These are phyloP conservation scores for Odontocolon sp. DNA, from an alignment of 2,888 invertebrate species.

Conservation along the genomic window DNA sequence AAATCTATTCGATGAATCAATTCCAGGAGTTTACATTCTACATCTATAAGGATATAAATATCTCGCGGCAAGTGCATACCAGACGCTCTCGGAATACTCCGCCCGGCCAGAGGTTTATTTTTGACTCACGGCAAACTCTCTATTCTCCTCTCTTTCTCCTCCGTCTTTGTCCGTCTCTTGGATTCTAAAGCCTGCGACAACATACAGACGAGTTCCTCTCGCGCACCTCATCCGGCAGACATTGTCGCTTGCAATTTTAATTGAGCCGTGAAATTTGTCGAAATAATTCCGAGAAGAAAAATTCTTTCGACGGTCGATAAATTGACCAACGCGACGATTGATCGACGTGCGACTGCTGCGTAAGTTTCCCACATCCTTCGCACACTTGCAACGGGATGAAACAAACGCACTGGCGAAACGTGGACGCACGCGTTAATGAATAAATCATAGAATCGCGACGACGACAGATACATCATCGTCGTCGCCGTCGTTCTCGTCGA, in stretches of 20 bases:
- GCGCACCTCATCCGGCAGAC: too few species aligned
- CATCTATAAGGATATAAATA: conserved; percentile 72
- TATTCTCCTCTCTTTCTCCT: background rate
- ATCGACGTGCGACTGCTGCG: background rate
- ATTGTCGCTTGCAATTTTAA: too few species aligned
- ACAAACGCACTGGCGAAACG: background rate
- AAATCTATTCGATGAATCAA: background rate
- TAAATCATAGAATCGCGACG: conserved; percentile 45
- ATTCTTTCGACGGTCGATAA: background rate
- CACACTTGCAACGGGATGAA: too few species aligned
- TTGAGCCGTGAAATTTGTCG: too few species aligned
- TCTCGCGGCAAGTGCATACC: conserved; percentile 74
- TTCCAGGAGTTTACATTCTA: conserved; percentile 25
- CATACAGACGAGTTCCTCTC: too few species aligned
- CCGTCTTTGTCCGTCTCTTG: background rate
- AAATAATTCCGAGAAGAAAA: background rate
- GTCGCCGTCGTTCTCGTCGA: background rate
- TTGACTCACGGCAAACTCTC: conserved; percentile 67
- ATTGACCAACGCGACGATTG: background rate
- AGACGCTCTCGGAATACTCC: conserved; percentile 72
- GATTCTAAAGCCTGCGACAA: too few species aligned
- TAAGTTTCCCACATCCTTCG: background rate
- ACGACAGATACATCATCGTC: too few species aligned
- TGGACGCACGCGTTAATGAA: conserved; percentile 50
- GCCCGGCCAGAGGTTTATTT: conserved; percentile 73